phyloP scores from a whole-genome alignment of 2,113 vertebrate species.

The Varanus salvator region DNA sequence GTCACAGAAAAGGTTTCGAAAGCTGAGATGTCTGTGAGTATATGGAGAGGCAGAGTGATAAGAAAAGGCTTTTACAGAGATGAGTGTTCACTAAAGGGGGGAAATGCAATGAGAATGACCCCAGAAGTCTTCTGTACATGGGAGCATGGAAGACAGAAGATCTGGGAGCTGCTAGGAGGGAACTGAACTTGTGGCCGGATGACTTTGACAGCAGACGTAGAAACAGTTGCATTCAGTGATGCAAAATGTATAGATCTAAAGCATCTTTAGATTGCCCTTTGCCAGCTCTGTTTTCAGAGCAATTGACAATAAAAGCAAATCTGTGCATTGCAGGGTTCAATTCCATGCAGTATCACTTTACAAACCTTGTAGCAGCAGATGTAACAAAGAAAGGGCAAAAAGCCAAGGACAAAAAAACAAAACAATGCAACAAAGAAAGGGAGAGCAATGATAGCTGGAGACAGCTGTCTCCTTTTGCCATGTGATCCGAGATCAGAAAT shows the following conservation, averaged over 20 bases:
- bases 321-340: too few relatives aligned
- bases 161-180: neutral
- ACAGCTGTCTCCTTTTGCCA: neutral
- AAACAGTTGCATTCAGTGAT: too few relatives aligned
- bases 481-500: neutral
- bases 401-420: neutral
- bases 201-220: neutral
- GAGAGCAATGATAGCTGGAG: neutral
- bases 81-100: neutral
- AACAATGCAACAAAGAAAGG: neutral
- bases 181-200: neutral
- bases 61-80: neutral
- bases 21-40: neutral
- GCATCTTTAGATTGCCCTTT: neutral
- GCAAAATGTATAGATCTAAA: neutral
- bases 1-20: neutral
- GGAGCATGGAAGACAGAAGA: neutral
- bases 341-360: constrained; percentile 9
- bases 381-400: constrained; percentile 7
- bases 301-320: neutral
- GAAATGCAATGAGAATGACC: neutral
- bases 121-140: neutral
- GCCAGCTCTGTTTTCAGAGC: neutral
- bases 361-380: neutral
- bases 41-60: neutral